These are phyloP conservation scores for Rhagoletis zephyria DNA, from an alignment of 1,140 invertebrate species.

Conservation along the genomic window DNA sequence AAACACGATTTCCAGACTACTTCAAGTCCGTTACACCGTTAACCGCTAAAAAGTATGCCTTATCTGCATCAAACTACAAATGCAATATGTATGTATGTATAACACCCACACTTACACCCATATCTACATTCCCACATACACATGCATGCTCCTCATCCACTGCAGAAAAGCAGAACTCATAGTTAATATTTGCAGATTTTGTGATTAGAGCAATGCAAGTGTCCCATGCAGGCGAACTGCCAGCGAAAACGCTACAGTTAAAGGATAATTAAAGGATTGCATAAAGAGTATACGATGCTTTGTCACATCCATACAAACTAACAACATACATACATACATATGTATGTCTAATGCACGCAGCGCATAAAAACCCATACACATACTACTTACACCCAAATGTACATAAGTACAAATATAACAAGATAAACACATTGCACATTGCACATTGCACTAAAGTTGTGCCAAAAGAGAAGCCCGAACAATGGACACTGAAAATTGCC, in stretches of 20 bases:
- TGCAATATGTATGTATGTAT: background rate
- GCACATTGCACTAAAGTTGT: background rate
- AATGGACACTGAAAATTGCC: conserved; percentile 20
- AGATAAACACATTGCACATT: conserved; percentile 11
- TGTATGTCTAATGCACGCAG: background rate
- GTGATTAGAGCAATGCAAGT: conserved; percentile 39
- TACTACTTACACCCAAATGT: no score
- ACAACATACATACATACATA: background rate
- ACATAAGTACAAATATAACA: background rate
- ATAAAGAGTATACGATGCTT: background rate
- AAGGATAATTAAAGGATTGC: conserved; percentile 51
- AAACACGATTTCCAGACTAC: background rate
- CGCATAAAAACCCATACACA: no score
- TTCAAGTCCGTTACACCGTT: background rate
- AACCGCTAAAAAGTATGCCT: conserved; percentile 10
- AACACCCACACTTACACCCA: background rate
- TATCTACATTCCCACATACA: background rate
- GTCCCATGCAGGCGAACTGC: conserved; percentile 29
- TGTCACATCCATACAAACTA: background rate
- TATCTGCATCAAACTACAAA: conserved; percentile 35
- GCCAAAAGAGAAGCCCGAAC: background rate
- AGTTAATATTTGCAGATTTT: conserved; percentile 52
- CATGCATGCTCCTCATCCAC: background rate
- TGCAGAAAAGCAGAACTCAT: background rate
- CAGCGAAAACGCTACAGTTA: conserved; percentile 26